Base-by-base conservation (phyloP, 2,797 vertebrate genomes). In the Tenualosa thibaudeaui region DNA sequence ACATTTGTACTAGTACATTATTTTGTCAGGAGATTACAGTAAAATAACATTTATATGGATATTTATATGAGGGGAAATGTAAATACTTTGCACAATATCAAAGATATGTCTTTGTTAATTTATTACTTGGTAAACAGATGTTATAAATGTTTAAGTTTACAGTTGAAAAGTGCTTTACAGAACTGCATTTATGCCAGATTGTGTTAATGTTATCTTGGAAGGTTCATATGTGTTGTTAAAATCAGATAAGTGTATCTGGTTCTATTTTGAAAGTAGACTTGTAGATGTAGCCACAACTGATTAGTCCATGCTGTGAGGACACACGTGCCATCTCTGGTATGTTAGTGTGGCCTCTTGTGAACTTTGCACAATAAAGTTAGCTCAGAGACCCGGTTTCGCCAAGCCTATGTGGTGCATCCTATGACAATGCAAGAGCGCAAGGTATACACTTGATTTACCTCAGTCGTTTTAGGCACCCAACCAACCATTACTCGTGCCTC, bases 151-250 rank as follows among this genome's bases (percentile, higher is more conserved):
- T 90, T 91, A 93, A 93, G 93, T 91, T 92, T 89, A 92, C 88
- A 84, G 88, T 89, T 83, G 88, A 86, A 93, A 90, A 91, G 90
- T 94, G 92, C 91, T 96, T 94, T 93, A 90, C 90, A 89, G 88
- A 90, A 91, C 84, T 91, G 90, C 93, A 88, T 93, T 91, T 92
- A 91, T 95, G 93, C 90, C 94, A 95, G 93, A 94, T 93, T 94
- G 71, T 90, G 86, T 90, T 90, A 93, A 90, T 54, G 87, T 84
- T 90, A 88, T 91, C 86, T 85, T 88, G 89, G 89, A 83, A 90
- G 88, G 88, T 88, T 87, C 89, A 88, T 87, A 86, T 86, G 85
- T 89, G 90, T 92, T 87, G 78, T 89, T 85, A 85, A 68, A 81
- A 84, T 78, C 71, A 78, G 71, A 78, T 78, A 40, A 43, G n/a